Evolutionary conservation across 2,888 invertebrate species (phyloP).

Genomic region (Bellardia bayeri): DNA sequence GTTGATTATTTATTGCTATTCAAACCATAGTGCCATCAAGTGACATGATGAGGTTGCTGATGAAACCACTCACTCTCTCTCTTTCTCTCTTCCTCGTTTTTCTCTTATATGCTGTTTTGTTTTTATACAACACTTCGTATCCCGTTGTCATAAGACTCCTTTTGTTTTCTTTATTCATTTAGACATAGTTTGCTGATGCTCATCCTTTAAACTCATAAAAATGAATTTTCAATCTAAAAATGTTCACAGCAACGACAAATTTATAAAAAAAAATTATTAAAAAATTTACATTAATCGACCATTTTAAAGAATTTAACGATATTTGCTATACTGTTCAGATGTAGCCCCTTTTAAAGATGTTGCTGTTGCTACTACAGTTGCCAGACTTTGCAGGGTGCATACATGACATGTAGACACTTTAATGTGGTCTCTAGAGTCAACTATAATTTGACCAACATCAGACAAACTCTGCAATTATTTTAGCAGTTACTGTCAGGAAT

Average conservation of each 20-base stretch:
- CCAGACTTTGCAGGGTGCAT: not conserved
- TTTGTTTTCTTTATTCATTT: not conserved
- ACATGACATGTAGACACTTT: not conserved
- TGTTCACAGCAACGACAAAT: not conserved
- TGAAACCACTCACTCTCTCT: conserved; percentile 6
- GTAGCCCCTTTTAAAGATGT: not conserved
- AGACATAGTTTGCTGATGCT: not conserved
- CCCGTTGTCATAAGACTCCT: conserved; percentile 34
- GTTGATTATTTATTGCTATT: no score
- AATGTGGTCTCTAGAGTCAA: not conserved
- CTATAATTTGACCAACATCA: not conserved
- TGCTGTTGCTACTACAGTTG: not conserved
- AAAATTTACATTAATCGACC: conserved; percentile 3
- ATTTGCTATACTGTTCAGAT: not conserved
- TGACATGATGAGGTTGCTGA: not conserved
- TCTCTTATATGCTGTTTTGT: not conserved
- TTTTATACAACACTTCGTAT: conserved; percentile 12
- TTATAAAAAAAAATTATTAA: not conserved
- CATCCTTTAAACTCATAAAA: conserved; percentile 33
- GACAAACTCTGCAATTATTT: no score
- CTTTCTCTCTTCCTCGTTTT: no score
- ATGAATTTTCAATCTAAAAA: conserved; percentile 33
- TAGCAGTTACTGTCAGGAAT: no score
- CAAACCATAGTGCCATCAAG: not conserved
- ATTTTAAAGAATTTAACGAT: conserved; percentile 11